Evolutionary conservation across 2,797 vertebrate genomes (phyloP).

Genomic region (Pristis pectinata): DNA sequence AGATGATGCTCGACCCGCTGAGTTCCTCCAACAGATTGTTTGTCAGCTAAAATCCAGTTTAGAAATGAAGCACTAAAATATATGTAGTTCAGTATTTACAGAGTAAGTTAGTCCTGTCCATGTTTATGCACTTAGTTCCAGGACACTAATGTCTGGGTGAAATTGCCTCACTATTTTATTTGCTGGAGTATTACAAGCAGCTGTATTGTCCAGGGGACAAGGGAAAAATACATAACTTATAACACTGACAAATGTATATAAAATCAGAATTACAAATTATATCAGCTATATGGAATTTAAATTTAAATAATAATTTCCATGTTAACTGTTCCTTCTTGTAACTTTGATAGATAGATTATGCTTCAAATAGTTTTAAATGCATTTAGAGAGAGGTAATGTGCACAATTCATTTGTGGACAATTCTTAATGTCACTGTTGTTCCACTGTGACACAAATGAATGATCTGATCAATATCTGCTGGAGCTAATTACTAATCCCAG

Average conservation of each 20-base stretch:
- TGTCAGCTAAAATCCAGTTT: too few species aligned
- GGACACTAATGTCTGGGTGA: neutral
- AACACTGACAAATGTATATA: neutral
- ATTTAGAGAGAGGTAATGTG: slow-evolving; percentile 17
- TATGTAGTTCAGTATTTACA: neutral
- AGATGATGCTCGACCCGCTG: too few species aligned
- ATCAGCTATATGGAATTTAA: neutral
- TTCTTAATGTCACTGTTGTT: slow-evolving; percentile 6
- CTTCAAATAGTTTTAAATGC: neutral
- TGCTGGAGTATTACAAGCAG: neutral
- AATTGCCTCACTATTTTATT: neutral
- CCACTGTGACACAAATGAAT: neutral
- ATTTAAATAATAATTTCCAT: neutral
- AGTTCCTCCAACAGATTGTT: too few species aligned
- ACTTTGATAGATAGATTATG: slow-evolving; percentile 2
- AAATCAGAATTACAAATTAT: neutral
- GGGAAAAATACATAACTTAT: neutral
- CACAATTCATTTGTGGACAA: slow-evolving; percentile 4
- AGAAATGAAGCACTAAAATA: neutral
- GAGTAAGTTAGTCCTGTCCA: neutral
- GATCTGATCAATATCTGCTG: slow-evolving; percentile 24
- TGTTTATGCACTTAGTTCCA: neutral
- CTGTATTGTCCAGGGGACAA: neutral
- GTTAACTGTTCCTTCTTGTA: neutral
- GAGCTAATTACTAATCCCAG: slow-evolving; percentile 20